These are phyloP conservation scores for Hemicentrotus pulcherrimus DNA, from an alignment of 35 echinoderm and acorn worm species.

Conservation along the genomic window DNA sequence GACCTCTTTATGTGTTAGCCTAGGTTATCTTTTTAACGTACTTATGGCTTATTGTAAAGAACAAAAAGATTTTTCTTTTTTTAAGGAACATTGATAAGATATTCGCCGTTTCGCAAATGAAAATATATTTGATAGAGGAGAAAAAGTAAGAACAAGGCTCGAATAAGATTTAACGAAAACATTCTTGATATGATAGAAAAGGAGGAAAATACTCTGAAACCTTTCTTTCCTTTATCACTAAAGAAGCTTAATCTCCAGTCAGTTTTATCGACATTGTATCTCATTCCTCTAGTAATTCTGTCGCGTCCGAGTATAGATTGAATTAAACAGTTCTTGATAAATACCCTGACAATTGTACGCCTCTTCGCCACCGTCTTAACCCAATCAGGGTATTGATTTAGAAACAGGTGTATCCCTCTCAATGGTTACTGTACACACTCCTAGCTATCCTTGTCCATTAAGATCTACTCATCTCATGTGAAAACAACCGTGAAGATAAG, in stretches of 20 bases:
- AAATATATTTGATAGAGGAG: not conserved
- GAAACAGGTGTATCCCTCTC: not conserved
- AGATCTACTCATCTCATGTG: too few species aligned
- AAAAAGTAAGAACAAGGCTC: not conserved
- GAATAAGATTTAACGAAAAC: not conserved
- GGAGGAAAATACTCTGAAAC: not conserved
- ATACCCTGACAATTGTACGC: not conserved
- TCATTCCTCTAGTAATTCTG: not conserved
- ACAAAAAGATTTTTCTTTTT: too few species aligned
- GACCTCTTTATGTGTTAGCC: too few species aligned
- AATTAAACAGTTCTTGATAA: not conserved
- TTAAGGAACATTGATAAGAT: too few species aligned
- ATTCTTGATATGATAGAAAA: not conserved
- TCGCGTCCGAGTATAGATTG: not conserved
- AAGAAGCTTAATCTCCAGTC: not conserved
- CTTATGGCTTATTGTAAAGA: too few species aligned
- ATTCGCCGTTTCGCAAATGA: not conserved
- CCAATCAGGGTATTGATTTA: conserved; percentile 2
- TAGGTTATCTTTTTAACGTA: too few species aligned
- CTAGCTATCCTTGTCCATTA: not conserved
- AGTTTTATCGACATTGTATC: not conserved
- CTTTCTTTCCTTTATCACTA: not conserved
- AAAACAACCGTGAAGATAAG: too few species aligned
- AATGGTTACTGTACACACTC: not conserved
- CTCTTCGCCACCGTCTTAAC: not conserved